Percentiles rank a stretch among this genome's conserved stretches.
These are phyloP conservation scores for Xanthorhoe spadicearia DNA, from an alignment of 2,888 invertebrate genomes.

Conservation along the genomic window DNA sequence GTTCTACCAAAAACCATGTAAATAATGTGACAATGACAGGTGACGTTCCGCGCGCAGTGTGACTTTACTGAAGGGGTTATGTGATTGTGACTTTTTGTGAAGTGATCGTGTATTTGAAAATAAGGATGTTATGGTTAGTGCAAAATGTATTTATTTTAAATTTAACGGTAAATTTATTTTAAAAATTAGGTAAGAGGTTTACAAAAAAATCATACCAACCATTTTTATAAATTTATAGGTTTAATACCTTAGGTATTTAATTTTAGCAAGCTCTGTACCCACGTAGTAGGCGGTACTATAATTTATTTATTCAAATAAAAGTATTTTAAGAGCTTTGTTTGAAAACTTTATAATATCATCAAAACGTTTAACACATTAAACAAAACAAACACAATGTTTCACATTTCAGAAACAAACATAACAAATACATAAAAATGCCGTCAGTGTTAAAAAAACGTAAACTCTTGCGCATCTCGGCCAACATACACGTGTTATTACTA, in stretches of 20 bases:
- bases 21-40: conserved; percentile 59
- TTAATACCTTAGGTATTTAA: too few species aligned
- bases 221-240: too few species aligned
- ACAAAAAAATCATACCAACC: neutral
- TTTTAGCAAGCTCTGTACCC: neutral
- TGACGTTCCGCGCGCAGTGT: conserved; percentile 46
- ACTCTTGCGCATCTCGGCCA: conserved; percentile 42
- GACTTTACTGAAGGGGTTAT: conserved; percentile 42
- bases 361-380: conserved; percentile 23
- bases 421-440: conserved; percentile 38
- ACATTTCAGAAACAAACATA: conserved; percentile 39
- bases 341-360: neutral
- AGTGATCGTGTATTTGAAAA: conserved; percentile 15
- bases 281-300: too few species aligned
- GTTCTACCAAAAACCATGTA: conserved; percentile 77
- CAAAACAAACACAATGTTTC: conserved; percentile 33
- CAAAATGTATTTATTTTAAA: neutral
- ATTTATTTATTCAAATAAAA: neutral
- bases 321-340: neutral
- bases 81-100: conserved; percentile 39
- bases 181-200: neutral
- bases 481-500: conserved; percentile 74
- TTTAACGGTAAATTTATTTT: neutral
- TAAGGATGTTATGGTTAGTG: conserved; percentile 14
- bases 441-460: conserved; percentile 43